phyloP scores from a whole-genome alignment of 1,140 invertebrate genomes.

The Heliconius hermathena region DNA sequence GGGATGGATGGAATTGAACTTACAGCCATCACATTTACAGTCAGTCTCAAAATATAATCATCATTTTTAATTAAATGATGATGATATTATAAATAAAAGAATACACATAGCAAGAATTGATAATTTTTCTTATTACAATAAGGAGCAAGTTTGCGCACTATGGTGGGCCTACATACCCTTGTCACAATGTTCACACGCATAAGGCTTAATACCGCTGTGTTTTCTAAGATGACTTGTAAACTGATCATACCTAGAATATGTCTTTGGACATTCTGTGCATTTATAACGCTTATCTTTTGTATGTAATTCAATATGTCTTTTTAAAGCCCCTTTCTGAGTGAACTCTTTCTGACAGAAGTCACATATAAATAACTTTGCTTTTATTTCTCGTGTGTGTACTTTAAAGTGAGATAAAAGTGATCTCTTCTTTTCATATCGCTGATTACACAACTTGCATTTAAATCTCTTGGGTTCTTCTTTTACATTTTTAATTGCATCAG shows the following conservation, averaged over 20 bases:
- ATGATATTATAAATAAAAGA: too few relatives aligned
- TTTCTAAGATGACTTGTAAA: constrained; percentile 82
- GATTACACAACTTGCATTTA: constrained; percentile 24
- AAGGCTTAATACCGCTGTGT: constrained; percentile 82
- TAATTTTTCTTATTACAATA: too few relatives aligned
- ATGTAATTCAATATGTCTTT: constrained; percentile 72
- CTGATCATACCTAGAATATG: constrained; percentile 83
- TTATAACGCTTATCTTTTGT: constrained; percentile 54
- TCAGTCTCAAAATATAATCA: too few relatives aligned
- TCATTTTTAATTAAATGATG: too few relatives aligned
- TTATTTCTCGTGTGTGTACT: constrained; percentile 45
- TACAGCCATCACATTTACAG: too few relatives aligned
- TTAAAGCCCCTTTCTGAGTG: constrained; percentile 61
- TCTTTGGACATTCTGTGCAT: constrained; percentile 78
- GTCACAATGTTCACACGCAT: constrained; percentile 83
- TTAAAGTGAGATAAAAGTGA: constrained; percentile 60
- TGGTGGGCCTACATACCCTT: constrained; percentile 72
- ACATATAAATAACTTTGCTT: constrained; percentile 51
- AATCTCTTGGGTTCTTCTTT: not conserved
- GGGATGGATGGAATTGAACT: too few relatives aligned
- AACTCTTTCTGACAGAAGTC: constrained; percentile 68
- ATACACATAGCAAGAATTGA: too few relatives aligned
- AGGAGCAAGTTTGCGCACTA: too few relatives aligned
- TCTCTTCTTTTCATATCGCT: constrained; percentile 54
- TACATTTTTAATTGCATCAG: not conserved